phyloP scores from a whole-genome alignment of 2,797 vertebrate species.

The Eulemur rubriventer region DNA sequence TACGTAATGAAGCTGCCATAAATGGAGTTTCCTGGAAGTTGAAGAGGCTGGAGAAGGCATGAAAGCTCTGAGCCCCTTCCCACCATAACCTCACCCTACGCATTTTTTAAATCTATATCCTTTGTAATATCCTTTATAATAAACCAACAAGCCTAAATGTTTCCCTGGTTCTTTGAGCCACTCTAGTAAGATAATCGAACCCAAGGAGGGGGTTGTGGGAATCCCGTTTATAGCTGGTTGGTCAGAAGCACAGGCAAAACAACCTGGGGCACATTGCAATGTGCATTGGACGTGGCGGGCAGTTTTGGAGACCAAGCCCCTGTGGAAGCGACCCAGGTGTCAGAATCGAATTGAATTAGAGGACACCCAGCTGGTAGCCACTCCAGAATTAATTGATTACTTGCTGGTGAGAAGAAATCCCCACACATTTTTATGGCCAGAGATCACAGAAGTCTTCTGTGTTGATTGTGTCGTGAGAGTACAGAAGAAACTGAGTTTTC shows the following conservation, averaged over 20 bases:
- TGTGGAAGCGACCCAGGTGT: background rate
- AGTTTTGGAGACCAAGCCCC: background rate
- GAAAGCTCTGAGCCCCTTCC: background rate
- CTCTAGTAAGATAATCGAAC: background rate
- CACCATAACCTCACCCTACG: background rate
- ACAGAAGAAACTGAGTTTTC: background rate
- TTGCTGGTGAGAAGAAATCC: background rate
- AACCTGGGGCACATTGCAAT: background rate
- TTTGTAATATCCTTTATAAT: background rate
- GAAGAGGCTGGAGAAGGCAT: background rate
- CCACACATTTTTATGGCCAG: background rate
- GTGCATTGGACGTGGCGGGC: background rate
- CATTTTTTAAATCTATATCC: background rate
- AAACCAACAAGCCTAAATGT: background rate
- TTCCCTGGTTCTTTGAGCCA: background rate
- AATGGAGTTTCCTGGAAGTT: background rate
- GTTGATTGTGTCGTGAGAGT: background rate
- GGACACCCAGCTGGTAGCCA: background rate
- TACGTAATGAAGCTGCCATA: background rate
- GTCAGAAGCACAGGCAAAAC: background rate
- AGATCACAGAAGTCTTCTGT: background rate
- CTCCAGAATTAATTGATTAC: background rate
- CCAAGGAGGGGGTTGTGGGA: background rate
- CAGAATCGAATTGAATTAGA: background rate
- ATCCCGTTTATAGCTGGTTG: background rate